Base-by-base conservation (phyloP, 2,888 invertebrate species). In the Criorhina ranunculi region DNA sequence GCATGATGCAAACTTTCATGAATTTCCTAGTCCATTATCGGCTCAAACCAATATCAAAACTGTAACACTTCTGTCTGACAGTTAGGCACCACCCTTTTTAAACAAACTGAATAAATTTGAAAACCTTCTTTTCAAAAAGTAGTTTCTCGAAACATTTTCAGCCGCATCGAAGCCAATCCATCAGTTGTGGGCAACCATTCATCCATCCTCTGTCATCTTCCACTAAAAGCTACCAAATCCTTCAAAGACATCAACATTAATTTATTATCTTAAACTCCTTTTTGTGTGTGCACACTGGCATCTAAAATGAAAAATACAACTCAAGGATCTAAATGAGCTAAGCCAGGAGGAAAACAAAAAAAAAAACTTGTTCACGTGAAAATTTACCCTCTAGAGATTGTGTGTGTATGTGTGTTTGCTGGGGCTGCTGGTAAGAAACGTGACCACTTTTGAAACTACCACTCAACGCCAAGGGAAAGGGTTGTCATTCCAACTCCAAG, bases 261-360 rank as follows among this genome's bases (percentile, higher is more conserved):
- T 79, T 79, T 67, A 79, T 69, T 57, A 49, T 57, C 69, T 37
- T 33, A 33, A 53, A 40, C 44, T 31, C 29, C 24, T 8, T 67
- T 15, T 1, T 24, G 19, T 31, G 33, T 44, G 35, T 51, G 19
- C 35, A 57, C 15, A 17, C 33, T 51, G 67, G 46, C 62, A 69
- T 81, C 77, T 35, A 75, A 79, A 80, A 83, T 83, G 64, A 83
- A 80, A 80, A 73, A 75, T 73, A 83, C 79, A 80, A 73, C 79
- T 80, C 73, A 80, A 64, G 73, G 67, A 62, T 69, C 80, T 53
- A 75, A 83, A 83, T 73, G 80, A 80, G 80, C 69, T 24, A 55
- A 46, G 37, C 2, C 24, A 66, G 12, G 51, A 60, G 37, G 35
- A 17, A 35, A 55, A 35, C 24, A 31, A 60, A 17, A 12, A 62